Evolutionary conservation across 2,888 invertebrate species (phyloP).

Genomic region (Pycnomerus fuliginosus): DNA sequence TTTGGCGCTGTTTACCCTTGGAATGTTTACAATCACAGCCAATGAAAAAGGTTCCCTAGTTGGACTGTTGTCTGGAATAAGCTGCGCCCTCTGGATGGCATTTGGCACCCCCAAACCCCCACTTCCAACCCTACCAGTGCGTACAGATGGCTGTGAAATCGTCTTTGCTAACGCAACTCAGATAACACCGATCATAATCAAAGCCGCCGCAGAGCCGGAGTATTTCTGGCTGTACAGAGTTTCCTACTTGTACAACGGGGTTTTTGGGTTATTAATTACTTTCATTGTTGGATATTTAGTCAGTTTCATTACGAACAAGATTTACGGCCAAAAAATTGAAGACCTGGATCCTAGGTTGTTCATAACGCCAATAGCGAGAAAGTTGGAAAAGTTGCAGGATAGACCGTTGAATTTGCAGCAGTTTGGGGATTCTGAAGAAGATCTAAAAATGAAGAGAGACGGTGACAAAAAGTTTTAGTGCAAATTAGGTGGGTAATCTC

Average conservation of each 20-base stretch:
- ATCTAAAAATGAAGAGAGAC: too few relatives aligned
- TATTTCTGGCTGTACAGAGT: conserved; percentile 70
- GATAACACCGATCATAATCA: neutral
- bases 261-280: conserved; percentile 56
- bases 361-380: conserved; percentile 57
- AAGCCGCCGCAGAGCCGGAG: too few relatives aligned
- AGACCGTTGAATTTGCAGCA: conserved; percentile 17
- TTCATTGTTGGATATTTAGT: conserved; percentile 56
- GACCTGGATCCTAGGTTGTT: conserved; percentile 60
- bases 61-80: conserved; percentile 66
- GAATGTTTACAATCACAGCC: conserved; percentile 75
- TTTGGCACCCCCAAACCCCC: conserved; percentile 77
- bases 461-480: too few relatives aligned
- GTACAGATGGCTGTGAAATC: conserved; percentile 58
- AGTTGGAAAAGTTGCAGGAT: conserved; percentile 44
- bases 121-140: conserved; percentile 58
- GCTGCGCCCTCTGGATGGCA: conserved; percentile 77
- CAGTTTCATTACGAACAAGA: conserved; percentile 52
- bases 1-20: conserved; percentile 81
- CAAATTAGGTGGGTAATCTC: too few relatives aligned
- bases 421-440: conserved; percentile 16
- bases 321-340: conserved; percentile 42
- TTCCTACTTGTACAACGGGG: conserved; percentile 73
- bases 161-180: neutral
- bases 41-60: conserved; percentile 73